Base-by-base conservation (phyloP, 2,888 invertebrate species). In the Dicyrtomina minuta region DNA sequence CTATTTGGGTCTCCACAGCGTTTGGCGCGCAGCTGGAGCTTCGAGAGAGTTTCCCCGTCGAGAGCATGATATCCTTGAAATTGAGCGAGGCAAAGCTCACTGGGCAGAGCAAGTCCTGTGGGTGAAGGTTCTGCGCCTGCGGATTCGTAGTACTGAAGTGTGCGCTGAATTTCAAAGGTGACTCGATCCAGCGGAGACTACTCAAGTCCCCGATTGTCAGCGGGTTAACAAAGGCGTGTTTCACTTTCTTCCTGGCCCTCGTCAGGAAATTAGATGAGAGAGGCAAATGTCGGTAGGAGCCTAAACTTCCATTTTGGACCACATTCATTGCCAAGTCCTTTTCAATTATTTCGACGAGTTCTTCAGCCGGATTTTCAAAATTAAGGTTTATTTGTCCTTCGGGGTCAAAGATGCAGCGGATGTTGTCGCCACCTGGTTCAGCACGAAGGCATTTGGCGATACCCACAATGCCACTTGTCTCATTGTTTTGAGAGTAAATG, bases 361-460 rank as follows among this genome's bases (percentile, higher is more conserved):
- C 24, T 20, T 59, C 6, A 13, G 68, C 43, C 1, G 56, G 55
- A 41, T 46, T 66, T 22, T 15, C 8, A 12, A 70, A 70, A 10
- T 44, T 24, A 13, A 64, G 20, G 15, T 55, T 24, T 2, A 70
- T n/a, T 20, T 58, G 41, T 17, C 56, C 51, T 0, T 24, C 20
- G 13, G 68, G 85, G 84, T 46, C 85, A 84, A 68, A 75, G 8
- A 78, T 67, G 58, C 74, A 81, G 80, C 84, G 81, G n/a, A 92
- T 86, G 78, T 87, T 88, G 68, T 85, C 83, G 17, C 95, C 95
- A 73, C 93, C 93, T 8, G 89, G 86, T 84, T 96, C 96, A 77
- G 87, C 88, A 79, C 90, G 89, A 75, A 97, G 85, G 82, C 98
- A 98, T 80, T 93, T 90, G 79, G 90, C 88, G 81, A 98, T 85